These are phyloP conservation scores for Galeopsomyia nigrocyanea DNA, from an alignment of 2,888 invertebrate genomes.

Conservation along the genomic window DNA sequence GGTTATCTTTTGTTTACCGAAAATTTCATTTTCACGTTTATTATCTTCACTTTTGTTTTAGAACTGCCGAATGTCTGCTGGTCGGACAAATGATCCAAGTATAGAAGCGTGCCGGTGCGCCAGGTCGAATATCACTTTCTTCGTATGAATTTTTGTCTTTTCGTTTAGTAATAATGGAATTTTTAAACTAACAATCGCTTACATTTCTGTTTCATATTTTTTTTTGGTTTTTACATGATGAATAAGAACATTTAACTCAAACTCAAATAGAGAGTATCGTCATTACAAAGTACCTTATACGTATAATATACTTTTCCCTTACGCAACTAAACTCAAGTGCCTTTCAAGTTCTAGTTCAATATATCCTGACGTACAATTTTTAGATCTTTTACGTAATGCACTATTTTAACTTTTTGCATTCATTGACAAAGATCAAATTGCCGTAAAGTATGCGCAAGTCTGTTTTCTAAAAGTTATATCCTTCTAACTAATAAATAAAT, in stretches of 20 bases:
- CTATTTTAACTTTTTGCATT: too few relatives aligned
- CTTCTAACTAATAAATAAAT: neutral
- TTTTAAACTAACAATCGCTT: conserved; percentile 30
- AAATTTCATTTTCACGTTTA: neutral
- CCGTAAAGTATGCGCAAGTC: too few relatives aligned
- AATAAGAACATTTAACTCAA: conserved; percentile 55
- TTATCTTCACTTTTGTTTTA: neutral
- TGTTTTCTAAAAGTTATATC: too few relatives aligned
- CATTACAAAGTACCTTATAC: conserved; percentile 45
- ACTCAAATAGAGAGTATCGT: conserved; percentile 56
- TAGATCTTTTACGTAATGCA: too few relatives aligned
- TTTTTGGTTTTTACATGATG: conserved; percentile 23
- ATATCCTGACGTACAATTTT: too few relatives aligned
- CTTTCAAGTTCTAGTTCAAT: neutral
- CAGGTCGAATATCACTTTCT: conserved; percentile 22
- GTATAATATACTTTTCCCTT: conserved; percentile 12
- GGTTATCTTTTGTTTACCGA: neutral
- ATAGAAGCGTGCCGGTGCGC: conserved; percentile 13
- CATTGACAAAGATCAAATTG: too few relatives aligned
- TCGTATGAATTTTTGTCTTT: conserved; percentile 1
- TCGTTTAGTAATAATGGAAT: conserved; percentile 5
- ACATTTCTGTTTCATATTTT: conserved; percentile 15
- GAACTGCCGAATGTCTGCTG: neutral
- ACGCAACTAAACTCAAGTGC: conserved; percentile 19
- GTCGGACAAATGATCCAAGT: neutral